Conservation (phyloP, 2,113 vertebrate genomes). For the Agelaius tricolor region DNA sequence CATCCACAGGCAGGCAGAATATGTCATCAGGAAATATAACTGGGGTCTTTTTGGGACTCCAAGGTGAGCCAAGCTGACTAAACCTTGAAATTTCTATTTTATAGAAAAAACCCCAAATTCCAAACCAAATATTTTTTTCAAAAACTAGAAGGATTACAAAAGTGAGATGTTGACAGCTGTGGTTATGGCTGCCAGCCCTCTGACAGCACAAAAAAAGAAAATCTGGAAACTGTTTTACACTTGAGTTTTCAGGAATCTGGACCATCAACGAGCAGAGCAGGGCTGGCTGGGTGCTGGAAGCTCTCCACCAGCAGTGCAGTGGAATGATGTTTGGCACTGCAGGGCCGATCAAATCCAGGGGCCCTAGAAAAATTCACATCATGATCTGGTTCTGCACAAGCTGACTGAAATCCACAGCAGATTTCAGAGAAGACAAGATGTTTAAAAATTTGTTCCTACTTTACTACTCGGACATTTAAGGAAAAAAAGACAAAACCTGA, state of each 20-base stretch:
- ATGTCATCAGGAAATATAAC: neutral
- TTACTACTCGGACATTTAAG: neutral
- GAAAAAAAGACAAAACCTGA: neutral
- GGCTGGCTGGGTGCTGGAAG: neutral
- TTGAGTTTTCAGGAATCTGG: neutral
- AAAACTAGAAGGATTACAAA: neutral
- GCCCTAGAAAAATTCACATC: neutral
- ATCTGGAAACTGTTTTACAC: neutral
- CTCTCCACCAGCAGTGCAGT: neutral
- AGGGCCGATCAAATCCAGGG: neutral
- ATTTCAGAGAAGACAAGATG: neutral
- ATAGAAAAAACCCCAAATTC: neutral
- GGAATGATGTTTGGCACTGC: neutral
- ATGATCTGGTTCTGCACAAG: fast-evolving
- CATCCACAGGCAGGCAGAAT: neutral
- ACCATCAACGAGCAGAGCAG: neutral
- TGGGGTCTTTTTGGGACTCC: neutral
- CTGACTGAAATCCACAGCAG: neutral
- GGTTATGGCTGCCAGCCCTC: neutral
- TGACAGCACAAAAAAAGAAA: neutral
- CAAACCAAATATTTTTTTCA: neutral
- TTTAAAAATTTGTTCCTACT: neutral
- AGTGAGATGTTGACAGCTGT: neutral
- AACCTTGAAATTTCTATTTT: neutral
- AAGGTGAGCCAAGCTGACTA: neutral